Base-by-base conservation (phyloP, 2,113 vertebrate species). In the Phodopus roborovskii region DNA sequence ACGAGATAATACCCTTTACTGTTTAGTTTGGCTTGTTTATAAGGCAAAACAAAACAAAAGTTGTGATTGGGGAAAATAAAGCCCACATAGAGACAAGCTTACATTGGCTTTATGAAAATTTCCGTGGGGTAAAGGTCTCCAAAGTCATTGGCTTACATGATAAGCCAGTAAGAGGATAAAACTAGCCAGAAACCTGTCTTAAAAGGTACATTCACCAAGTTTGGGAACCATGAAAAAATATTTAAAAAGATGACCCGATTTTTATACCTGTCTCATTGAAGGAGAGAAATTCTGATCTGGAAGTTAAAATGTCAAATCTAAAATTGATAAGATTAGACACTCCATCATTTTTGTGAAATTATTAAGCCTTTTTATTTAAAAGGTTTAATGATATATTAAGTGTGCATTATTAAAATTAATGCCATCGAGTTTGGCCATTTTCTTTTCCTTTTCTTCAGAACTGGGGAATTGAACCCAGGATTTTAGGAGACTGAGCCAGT, bases 331-430 rank as follows among this genome's bases (percentile, higher is more conserved):
- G 11, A 66, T n/a, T 90, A 64, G 39, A 28, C 39, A 83, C 62
- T 88, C n/a, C 58, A 73, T 90, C 42, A 73, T 97, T 97, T 95
- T 48, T 91, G 75, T 84, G 94, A 95, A 92, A 91, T 71, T 36
- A 91, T 92, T 82, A 95, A 83, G 68, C 64, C 39, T 90, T 91
- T 96, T 66, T 75, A 36, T 75, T n/a, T 64, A 75, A 96, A 96
- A 84, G 93, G 58, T 11, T 79, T 70, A 94, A 50, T 91, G 42
- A 39, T 53, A 4, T 75, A 53, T 84, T 82, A 58, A 83, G 33
- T 89, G 45, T 82, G 45, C 19, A 39, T 42, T 50, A 84, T 84
- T 92, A 79, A 91, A 94, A 96, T 88, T 86, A 83, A 92, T 86
- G 6, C 15, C 62, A 10, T 10, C 6, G 24, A 66, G 22, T 64